phyloP scores from a whole-genome alignment of 2,888 invertebrate species.

The Timandra comae region DNA sequence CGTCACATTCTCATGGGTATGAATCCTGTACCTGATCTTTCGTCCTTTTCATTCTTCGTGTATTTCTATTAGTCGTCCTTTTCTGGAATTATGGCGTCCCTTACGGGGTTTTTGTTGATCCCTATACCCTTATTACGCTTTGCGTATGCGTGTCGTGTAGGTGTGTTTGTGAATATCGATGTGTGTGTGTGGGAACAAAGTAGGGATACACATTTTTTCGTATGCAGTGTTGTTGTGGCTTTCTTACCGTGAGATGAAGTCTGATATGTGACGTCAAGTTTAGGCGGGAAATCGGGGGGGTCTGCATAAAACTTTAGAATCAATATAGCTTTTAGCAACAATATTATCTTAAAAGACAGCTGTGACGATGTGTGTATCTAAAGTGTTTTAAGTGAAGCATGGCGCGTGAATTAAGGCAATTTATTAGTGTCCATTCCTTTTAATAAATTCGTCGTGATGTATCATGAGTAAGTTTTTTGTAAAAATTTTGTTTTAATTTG shows the following conservation, averaged over 20 bases:
- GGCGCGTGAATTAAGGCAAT: constrained; percentile 34
- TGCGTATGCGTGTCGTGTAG: constrained; percentile 50
- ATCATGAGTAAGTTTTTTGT: constrained; percentile 56
- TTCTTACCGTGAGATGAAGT: constrained; percentile 41
- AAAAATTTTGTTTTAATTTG: too few relatives aligned
- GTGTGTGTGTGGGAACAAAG: constrained; percentile 43
- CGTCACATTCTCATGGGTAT: constrained; percentile 63
- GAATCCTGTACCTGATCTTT: constrained; percentile 55
- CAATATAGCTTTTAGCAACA: too few relatives aligned
- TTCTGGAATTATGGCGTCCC: constrained; percentile 44
- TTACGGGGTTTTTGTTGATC: constrained; percentile 55
- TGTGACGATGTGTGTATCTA: constrained; percentile 17
- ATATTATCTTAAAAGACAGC: too few relatives aligned
- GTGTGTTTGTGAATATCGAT: constrained; percentile 39
- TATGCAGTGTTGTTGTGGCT: constrained; percentile 43
- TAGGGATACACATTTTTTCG: constrained; percentile 39
- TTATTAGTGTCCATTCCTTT: constrained; percentile 25
- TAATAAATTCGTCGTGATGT: constrained; percentile 58
- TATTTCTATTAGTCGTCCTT: constrained; percentile 35
- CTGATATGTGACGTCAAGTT: constrained; percentile 42
- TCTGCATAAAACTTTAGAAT: neutral
- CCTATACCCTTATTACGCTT: constrained; percentile 61
- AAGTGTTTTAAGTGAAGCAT: constrained; percentile 41
- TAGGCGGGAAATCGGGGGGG: constrained; percentile 55
- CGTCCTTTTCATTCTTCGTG: constrained; percentile 40